A percentile compares a stretch with the other conserved stretches of the same genome.
Evolutionary conservation across 92 coral and sea anemone species (phyloP).

Genomic region (Porites rus): DNA sequence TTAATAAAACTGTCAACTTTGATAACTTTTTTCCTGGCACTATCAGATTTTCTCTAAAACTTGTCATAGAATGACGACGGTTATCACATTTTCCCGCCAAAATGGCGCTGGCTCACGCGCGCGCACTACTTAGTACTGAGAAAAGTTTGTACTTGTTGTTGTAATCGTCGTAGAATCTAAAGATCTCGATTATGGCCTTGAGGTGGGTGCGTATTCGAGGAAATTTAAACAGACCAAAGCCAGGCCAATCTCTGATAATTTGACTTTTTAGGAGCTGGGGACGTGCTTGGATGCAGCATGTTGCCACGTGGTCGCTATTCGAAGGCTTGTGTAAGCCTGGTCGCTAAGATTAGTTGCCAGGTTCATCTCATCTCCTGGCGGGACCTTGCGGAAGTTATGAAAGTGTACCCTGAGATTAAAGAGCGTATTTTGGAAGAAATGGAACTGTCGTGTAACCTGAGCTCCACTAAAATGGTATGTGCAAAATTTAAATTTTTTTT

Average conservation of each 20-base stretch:
- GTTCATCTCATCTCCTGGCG: constrained; percentile 86
- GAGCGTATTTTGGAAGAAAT: constrained; percentile 73
- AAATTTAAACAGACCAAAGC: neutral
- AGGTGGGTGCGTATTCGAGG: neutral
- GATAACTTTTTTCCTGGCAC: no score
- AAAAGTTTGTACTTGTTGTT: no score
- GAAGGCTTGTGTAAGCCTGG: constrained; percentile 82
- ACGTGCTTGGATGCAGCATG: constrained; percentile 87
- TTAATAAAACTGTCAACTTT: no score
- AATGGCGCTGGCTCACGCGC: no score
- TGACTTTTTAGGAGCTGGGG: constrained; percentile 76
- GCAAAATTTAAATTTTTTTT: no score
- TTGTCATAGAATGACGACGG: no score
- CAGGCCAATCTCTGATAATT: neutral
- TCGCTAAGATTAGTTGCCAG: constrained; percentile 72
- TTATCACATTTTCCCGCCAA: no score
- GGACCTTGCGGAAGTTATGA: constrained; percentile 80
- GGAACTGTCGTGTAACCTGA: constrained; percentile 79
- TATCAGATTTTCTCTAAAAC: no score
- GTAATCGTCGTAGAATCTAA: neutral
- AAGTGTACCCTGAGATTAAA: constrained; percentile 79
- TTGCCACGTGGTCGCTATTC: constrained; percentile 64
- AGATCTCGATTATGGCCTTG: no score
- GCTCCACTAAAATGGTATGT: constrained; percentile 48
- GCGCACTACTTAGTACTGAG: no score